A percentile compares a stretch with the other conserved stretches of the same genome.
Evolutionary conservation across 2,888 invertebrate genomes (phyloP).

Genomic region (Cotesia congregata): DNA sequence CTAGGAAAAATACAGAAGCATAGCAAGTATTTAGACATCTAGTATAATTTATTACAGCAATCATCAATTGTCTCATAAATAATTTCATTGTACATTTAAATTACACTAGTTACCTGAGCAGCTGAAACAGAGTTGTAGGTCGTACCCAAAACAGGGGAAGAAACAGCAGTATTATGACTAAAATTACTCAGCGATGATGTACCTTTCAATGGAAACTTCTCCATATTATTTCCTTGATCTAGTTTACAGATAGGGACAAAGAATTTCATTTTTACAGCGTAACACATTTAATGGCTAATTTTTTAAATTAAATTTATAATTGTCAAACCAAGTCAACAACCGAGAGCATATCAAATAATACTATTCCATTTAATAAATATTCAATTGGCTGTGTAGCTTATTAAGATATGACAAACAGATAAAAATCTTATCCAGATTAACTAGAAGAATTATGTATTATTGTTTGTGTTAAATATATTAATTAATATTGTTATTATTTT

Average conservation of each 20-base stretch:
- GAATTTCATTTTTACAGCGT: constrained; percentile 5
- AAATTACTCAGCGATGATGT: constrained; percentile 61
- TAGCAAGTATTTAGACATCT: not conserved
- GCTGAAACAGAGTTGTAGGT: constrained; percentile 66
- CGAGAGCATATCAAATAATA: not conserved
- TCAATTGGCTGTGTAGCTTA: constrained; percentile 22
- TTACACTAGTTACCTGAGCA: constrained; percentile 63
- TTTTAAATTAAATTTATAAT: not conserved
- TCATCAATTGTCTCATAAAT: not conserved
- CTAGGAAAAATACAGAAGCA: not conserved
- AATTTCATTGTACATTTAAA: not conserved
- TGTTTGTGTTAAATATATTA: not conserved
- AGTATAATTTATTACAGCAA: not conserved
- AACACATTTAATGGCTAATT: not conserved
- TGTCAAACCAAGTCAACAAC: not conserved
- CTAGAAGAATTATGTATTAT: constrained; percentile 21
- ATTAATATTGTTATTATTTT: not conserved
- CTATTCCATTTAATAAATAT: constrained; percentile 3
- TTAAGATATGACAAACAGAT: constrained; percentile 19
- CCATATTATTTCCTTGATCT: constrained; percentile 73
- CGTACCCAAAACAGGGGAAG: constrained; percentile 50
- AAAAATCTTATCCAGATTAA: constrained; percentile 41
- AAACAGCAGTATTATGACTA: constrained; percentile 56
- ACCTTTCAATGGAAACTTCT: constrained; percentile 81
- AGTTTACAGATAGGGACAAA: constrained; percentile 37